Conservation (phyloP, 2,888 invertebrate genomes). For the Sarcophaga variegata region DNA sequence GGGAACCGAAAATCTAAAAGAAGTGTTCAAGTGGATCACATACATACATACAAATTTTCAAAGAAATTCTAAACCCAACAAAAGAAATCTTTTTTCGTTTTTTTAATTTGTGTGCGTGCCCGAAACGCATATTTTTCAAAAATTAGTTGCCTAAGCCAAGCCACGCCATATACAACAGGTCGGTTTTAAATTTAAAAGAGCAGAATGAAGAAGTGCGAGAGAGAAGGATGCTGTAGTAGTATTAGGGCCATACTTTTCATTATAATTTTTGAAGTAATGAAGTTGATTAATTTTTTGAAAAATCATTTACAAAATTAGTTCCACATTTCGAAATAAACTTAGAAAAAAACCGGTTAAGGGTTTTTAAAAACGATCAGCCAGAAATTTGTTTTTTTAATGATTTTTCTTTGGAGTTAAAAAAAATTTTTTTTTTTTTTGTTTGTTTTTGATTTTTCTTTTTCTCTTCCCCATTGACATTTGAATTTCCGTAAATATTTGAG, state of each 20-base stretch:
- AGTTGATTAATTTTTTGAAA: no score
- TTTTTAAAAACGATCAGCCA: not conserved
- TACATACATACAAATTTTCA: not conserved
- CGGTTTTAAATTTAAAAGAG: no score
- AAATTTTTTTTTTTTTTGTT: not conserved
- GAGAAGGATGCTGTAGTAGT: no score
- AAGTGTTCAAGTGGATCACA: constrained; percentile 38
- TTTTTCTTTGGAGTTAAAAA: constrained; percentile 7
- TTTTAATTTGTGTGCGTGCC: not conserved
- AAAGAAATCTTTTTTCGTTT: not conserved
- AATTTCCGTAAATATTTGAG: constrained; percentile 52
- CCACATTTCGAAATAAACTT: no score
- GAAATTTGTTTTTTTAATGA: constrained; percentile 11
- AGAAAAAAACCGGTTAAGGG: not conserved
- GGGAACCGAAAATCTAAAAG: not conserved
- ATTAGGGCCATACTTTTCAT: no score
- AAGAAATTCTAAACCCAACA: not conserved
- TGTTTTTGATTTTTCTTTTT: constrained; percentile 2
- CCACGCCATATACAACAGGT: no score
- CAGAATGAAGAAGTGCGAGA: no score
- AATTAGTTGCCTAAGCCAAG: not conserved
- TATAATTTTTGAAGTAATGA: no score
- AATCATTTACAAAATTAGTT: no score
- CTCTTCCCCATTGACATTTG: constrained; percentile 54
- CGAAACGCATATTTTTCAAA: not conserved